Percentiles rank a stretch among this genome's conserved stretches.
Conservation (phyloP, 2,888 invertebrate genomes). For the Hirtodrosophila duncani region DNA sequence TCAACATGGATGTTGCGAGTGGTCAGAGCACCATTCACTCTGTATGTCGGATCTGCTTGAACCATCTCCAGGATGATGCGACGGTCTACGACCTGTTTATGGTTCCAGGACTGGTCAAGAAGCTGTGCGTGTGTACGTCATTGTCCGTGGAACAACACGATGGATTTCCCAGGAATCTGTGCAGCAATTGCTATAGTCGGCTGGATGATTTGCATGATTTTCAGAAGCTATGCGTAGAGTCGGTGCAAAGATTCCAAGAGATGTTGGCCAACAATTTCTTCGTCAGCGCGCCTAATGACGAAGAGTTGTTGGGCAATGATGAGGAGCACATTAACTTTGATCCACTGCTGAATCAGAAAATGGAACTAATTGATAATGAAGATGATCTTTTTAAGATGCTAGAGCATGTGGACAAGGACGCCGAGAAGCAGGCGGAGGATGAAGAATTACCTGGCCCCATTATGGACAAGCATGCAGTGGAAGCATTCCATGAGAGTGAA, state of each 20-base stretch:
- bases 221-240: constrained; percentile 66
- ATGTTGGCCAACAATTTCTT: constrained; percentile 47
- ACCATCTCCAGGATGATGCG: constrained; percentile 44
- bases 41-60: constrained; percentile 73
- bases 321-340: constrained; percentile 68
- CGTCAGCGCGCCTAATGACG: constrained; percentile 35
- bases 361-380: constrained; percentile 71
- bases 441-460: constrained; percentile 18
- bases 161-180: constrained; percentile 72
- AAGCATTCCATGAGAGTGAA: constrained; percentile 14
- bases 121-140: constrained; percentile 71
- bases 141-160: constrained; percentile 69
- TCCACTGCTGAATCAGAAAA: constrained; percentile 68
- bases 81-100: constrained; percentile 62
- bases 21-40: constrained; percentile 44
- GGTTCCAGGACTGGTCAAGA: constrained; percentile 69
- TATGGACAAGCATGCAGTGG: constrained; percentile 5
- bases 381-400: constrained; percentile 75
- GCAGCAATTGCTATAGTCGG: constrained; percentile 59
- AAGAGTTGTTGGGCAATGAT: constrained; percentile 49
- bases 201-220: constrained; percentile 73
- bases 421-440: constrained; percentile 37
- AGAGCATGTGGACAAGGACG: constrained; percentile 68
- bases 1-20: constrained; percentile 37
- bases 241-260: constrained; percentile 64